Conservation (phyloP, 2,888 invertebrate genomes). For the Yponomeuta cagnagella region DNA sequence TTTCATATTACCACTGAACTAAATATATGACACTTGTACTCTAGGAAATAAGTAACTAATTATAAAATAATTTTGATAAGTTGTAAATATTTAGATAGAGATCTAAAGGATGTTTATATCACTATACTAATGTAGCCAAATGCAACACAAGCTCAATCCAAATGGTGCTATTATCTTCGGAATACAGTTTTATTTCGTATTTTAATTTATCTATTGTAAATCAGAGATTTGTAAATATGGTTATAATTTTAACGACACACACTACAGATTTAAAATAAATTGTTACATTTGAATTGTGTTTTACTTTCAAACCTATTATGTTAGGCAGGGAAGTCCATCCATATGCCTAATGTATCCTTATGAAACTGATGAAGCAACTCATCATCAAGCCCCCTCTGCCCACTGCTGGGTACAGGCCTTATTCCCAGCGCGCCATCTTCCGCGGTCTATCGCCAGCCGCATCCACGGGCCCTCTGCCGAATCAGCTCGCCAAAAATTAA, state of each 20-base stretch:
- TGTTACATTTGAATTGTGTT: constrained; percentile 10
- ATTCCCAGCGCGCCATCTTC: too few relatives aligned
- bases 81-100: constrained; percentile 19
- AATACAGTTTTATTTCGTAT: not conserved
- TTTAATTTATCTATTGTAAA: constrained; percentile 23
- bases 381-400: too few relatives aligned
- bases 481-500: too few relatives aligned
- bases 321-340: too few relatives aligned
- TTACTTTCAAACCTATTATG: not conserved
- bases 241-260: not conserved
- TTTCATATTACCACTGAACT: constrained; percentile 7
- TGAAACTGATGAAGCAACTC: too few relatives aligned
- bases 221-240: constrained; percentile 17
- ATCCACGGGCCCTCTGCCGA: too few relatives aligned
- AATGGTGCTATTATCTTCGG: constrained; percentile 46
- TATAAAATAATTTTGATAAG: constrained; percentile 39
- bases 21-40: not conserved
- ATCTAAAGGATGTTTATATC: constrained; percentile 21
- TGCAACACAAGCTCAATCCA: constrained; percentile 40
- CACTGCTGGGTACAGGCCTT: too few relatives aligned
- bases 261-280: not conserved
- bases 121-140: constrained; percentile 26
- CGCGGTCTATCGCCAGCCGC: too few relatives aligned
- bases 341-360: too few relatives aligned
- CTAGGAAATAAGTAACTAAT: not conserved